Base-by-base conservation (phyloP, 2,888 invertebrate genomes). In the Ennomos quercinarius region DNA sequence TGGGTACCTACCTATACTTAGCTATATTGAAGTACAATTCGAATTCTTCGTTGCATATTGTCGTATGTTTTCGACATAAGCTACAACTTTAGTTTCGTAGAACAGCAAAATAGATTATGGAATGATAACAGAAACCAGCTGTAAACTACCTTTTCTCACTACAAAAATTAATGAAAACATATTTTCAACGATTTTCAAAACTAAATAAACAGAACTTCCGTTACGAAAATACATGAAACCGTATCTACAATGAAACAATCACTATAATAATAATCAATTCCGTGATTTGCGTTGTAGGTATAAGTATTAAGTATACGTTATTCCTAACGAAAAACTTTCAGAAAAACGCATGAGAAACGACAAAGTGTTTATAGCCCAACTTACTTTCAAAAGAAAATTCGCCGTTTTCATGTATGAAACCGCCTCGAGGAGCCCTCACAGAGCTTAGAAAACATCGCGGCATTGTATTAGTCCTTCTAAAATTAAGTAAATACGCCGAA, bases 371-470 rank as follows among this genome's bases (percentile, higher is more conserved):
- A 41, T 40, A 44, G 39, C 40, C 13, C 36, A 53, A 67, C 87
- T 87, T 83, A 89, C 87, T 81, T 84, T 84, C 82, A 54, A 68
- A 34, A 3, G 70, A 64, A 66, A 74, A 74, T 79, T 77, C 76
- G 72, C 75, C 74, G 55, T 74, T 75, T 81, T 88, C 84, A 64
- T 89, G 80, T 83, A 78, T 86, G 77, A 85, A 87, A 82, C 73
- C 76, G 56, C 73, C 71, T 61, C 71, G 76, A 35, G 73, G 68
- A 63, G 80, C 79, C 50, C 87, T 81, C 68, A 87, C 86, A 42
- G 90, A 81, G 64, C 80, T 83, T 64, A 90, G 59, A 62, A 87
- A 91, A 82, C 91, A 89, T 73, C 80, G 87, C 65, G 91, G 91
- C 91, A 91, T 91, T 67, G 55, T 84, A 67, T 68, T 67, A 68